Evolutionary conservation across 2,888 invertebrate genomes (phyloP).

Genomic region (Cephus runcator): DNA sequence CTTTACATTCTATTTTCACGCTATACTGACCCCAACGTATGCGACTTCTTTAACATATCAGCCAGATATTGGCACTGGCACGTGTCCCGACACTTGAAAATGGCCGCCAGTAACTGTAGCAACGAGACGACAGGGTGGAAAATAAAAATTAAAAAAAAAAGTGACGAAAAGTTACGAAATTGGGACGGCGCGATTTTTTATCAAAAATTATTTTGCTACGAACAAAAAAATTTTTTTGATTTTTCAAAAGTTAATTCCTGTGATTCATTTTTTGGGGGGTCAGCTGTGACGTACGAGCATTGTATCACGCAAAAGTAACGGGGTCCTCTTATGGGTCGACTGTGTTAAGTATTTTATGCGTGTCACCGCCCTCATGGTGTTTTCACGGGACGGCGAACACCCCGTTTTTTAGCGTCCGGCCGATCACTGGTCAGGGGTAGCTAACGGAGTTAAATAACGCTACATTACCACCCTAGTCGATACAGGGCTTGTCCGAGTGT

Average conservation of each 20-base stretch:
- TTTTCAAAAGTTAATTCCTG: background rate
- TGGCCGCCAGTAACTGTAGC: background rate
- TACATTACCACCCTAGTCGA: conserved; percentile 59
- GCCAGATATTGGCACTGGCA: conserved; percentile 56
- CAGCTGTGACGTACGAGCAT: background rate
- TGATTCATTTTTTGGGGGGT: background rate
- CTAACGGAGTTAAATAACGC: conserved; percentile 65
- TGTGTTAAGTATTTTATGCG: conserved; percentile 50
- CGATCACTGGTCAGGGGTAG: conserved; percentile 25
- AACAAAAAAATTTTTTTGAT: background rate
- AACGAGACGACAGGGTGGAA: conserved; percentile 8
- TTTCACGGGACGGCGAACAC: conserved; percentile 64
- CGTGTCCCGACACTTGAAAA: conserved; percentile 34
- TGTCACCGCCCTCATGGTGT: conserved; percentile 60
- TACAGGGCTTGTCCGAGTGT: conserved; percentile 62
- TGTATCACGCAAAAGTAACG: background rate
- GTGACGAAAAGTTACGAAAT: background rate
- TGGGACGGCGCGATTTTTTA: background rate
- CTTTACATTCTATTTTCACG: conserved; percentile 65
- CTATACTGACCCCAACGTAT: conserved; percentile 62
- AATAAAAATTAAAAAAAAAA: background rate
- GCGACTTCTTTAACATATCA: conserved; percentile 57
- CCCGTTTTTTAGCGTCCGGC: conserved; percentile 42
- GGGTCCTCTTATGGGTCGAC: background rate
- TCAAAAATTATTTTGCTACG: background rate